Evolutionary conservation across 2,888 invertebrate genomes (phyloP).

Genomic region (Operophtera brumata): DNA sequence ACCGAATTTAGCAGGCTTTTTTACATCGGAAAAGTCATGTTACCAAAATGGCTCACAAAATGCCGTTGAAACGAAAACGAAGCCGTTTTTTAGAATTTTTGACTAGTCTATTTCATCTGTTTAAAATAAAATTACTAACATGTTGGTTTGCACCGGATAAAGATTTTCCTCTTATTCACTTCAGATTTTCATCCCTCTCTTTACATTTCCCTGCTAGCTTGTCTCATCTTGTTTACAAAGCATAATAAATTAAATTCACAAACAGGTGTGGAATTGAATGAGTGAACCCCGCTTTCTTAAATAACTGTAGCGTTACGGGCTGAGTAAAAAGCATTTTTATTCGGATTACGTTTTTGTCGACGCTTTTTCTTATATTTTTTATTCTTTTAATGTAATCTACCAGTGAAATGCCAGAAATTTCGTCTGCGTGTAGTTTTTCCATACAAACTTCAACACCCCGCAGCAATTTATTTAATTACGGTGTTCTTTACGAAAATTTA

Average conservation of each 20-base stretch:
- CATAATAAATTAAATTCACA: slow-evolving; percentile 62
- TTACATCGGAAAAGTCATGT: too few relatives aligned
- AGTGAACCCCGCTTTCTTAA: slow-evolving; percentile 35
- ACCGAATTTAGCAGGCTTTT: too few relatives aligned
- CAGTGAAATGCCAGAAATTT: too few relatives aligned
- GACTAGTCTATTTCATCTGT: too few relatives aligned
- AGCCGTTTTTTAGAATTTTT: too few relatives aligned
- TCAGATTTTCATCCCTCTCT: slow-evolving; percentile 24
- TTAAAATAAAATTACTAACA: background rate
- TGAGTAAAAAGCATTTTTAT: slow-evolving; percentile 2
- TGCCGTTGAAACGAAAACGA: too few relatives aligned
- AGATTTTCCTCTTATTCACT: slow-evolving; percentile 19
- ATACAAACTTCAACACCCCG: too few relatives aligned
- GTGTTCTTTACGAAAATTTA: too few relatives aligned
- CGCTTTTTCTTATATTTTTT: background rate
- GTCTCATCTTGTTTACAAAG: slow-evolving; percentile 51
- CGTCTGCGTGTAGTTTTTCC: too few relatives aligned
- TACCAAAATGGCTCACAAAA: too few relatives aligned
- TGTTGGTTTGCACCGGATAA: background rate
- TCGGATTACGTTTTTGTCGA: slow-evolving; percentile 8
- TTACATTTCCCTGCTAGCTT: slow-evolving; percentile 36
- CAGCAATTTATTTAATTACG: too few relatives aligned
- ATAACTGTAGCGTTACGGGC: slow-evolving; percentile 24
- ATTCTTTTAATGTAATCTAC: too few relatives aligned
- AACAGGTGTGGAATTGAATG: slow-evolving; percentile 44